These are phyloP conservation scores for Hiodon tergisus DNA, from an alignment of 2,113 vertebrate genomes.

Conservation along the genomic window DNA sequence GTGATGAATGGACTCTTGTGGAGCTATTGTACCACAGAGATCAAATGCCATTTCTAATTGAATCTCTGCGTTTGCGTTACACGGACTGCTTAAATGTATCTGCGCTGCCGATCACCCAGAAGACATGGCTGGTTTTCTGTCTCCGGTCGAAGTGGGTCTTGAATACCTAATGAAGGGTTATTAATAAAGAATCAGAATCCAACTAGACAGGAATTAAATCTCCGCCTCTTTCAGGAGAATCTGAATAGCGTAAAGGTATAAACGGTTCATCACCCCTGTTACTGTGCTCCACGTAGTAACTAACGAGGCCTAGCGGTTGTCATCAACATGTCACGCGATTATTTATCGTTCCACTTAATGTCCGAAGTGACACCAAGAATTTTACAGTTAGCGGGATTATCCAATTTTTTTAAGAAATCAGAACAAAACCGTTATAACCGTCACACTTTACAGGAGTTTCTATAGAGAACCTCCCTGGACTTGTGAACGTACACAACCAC, in stretches of 20 bases:
- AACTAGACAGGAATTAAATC: conserved; percentile 45
- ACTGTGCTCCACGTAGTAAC: conserved; percentile 31
- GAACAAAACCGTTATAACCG: too few species aligned
- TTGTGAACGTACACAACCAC: background rate
- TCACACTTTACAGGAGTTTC: too few species aligned
- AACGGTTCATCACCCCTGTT: conserved; percentile 38
- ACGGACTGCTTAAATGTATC: conserved; percentile 43
- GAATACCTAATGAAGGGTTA: conserved; percentile 53
- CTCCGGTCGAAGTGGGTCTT: conserved; percentile 37
- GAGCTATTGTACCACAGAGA: conserved; percentile 50
- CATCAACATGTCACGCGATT: conserved; percentile 35
- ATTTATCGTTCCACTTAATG: conserved; percentile 29
- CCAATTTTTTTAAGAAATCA: too few species aligned
- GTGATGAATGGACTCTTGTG: conserved; percentile 54
- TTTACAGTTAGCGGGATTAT: too few species aligned
- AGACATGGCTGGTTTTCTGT: conserved; percentile 32
- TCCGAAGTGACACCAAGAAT: conserved; percentile 42
- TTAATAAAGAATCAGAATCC: conserved; percentile 50
- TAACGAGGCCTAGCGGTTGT: conserved; percentile 30
- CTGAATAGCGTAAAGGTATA: background rate
- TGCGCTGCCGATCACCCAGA: conserved; percentile 30
- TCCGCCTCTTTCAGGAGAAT: conserved; percentile 23
- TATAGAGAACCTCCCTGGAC: background rate
- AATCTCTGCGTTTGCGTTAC: conserved; percentile 51
- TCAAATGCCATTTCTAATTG: conserved; percentile 56